Evolutionary conservation across 1,140 invertebrate genomes (phyloP), one percentile per base, ranked within the genome.

Genomic region (Cherax destructor): DNA sequence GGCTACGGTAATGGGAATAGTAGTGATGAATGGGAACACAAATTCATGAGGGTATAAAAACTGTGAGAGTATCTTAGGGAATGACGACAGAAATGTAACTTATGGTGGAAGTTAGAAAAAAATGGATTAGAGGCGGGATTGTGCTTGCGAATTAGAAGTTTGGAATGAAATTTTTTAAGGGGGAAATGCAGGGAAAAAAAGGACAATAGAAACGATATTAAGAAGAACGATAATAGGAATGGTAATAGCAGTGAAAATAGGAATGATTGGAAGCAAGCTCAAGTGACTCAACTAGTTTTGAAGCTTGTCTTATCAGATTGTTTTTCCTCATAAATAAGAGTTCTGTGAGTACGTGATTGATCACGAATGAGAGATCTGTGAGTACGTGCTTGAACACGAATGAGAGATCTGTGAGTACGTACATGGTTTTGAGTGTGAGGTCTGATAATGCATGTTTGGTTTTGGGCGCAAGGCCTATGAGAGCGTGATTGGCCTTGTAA

Each of bases 211-310:
- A 77, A 1, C 13, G n/a, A 69, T 69, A 69, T 69, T 13, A 69
- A 69, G 49, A 77, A 24, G 49, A 77, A 24, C 74, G 30, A 77
- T 41, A 47, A 77, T 41, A 77, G 74, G 74, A 77, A 77, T 24
- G 13, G 49, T 13, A 13, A 47, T 21, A 77, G 24, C 0, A 76
- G 7, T 24, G 16, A 77, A 77, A 77, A 77, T 13, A 77, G 74
- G 18, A n/a, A 77, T 7, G 3, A 11, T 11, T 24, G n/a, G n/a
- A 77, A 77, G 74, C 24, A 77, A 41, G 2, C 30, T 41, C 30
- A 41, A 0, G 30, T 41, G 30, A 41, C 30, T 41, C 30, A 41
- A 41, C 30, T 41, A 41, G 30, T 41, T 41, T 2, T 41, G 30
- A 41, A 41, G 30, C 30, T 41, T 41, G 30, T 2, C 30, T 41